A percentile compares a stretch with the other conserved stretches of the same genome.
Conservation (phyloP, 2,888 invertebrate species). For the Operophtera brumata region DNA sequence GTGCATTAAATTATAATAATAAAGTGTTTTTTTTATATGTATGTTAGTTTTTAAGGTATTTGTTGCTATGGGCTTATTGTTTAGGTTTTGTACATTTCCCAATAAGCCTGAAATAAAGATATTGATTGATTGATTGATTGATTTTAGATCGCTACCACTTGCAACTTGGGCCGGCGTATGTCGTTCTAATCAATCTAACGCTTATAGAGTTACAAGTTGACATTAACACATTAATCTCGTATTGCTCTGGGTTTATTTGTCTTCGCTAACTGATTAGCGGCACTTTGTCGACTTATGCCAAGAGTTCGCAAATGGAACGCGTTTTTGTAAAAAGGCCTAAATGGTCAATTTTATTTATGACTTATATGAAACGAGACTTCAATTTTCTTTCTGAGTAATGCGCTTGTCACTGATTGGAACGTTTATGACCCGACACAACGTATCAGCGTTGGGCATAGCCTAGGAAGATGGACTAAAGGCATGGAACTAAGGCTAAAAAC, state of each 20-base stretch:
- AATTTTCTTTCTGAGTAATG: constrained; percentile 1
- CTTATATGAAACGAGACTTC: constrained; percentile 3
- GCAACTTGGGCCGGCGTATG: constrained; percentile 32
- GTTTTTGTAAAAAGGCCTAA: constrained; percentile 13
- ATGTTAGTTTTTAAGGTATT: too few relatives aligned
- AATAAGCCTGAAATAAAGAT: too few relatives aligned
- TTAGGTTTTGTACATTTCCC: too few relatives aligned
- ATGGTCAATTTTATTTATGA: constrained; percentile 13
- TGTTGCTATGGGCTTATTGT: too few relatives aligned
- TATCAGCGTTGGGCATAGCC: too few relatives aligned
- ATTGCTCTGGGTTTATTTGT: constrained; percentile 42
- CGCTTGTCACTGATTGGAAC: background rate
- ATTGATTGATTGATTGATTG: too few relatives aligned
- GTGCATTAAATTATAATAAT: too few relatives aligned
- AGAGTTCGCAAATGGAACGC: constrained; percentile 1
- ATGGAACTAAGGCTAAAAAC: too few relatives aligned
- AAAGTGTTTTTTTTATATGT: too few relatives aligned
- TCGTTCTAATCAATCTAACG: constrained; percentile 56
- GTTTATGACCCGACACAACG: too few relatives aligned
- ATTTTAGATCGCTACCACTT: constrained; percentile 18
- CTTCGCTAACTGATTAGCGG: constrained; percentile 39
- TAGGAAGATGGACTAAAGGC: too few relatives aligned
- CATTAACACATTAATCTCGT: constrained; percentile 55
- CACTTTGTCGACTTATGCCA: constrained; percentile 24
- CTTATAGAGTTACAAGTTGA: constrained; percentile 58